Percentiles rank a stretch among this genome's conserved stretches.
Conservation (phyloP, 2,888 invertebrate genomes). For the Amiota minor region DNA sequence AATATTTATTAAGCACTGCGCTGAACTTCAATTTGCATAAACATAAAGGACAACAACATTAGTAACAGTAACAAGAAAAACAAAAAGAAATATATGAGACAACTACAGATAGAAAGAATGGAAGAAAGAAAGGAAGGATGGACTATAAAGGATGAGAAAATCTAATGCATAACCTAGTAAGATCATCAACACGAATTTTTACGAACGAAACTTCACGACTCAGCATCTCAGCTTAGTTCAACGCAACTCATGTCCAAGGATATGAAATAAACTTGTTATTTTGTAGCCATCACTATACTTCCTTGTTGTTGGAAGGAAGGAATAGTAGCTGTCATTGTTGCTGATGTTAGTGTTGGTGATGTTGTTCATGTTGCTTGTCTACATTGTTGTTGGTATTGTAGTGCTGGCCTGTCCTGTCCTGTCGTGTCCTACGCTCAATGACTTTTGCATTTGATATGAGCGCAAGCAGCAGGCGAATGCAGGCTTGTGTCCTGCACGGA, state of each 20-base stretch:
- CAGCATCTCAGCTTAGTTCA: background rate
- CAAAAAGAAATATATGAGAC: slow-evolving; percentile 6
- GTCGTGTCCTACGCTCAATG: slow-evolving; percentile 59
- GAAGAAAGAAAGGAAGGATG: slow-evolving; percentile 35
- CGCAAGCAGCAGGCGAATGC: background rate
- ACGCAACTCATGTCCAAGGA: slow-evolving; percentile 62
- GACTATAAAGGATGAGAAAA: slow-evolving; percentile 48
- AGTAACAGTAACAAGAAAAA: slow-evolving; percentile 23
- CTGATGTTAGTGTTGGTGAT: slow-evolving; percentile 23
- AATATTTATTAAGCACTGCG: slow-evolving; percentile 62
- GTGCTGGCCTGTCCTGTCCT: slow-evolving; percentile 17
- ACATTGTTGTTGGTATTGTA: slow-evolving; percentile 10
- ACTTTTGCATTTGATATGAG: slow-evolving; percentile 68
- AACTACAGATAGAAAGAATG: slow-evolving; percentile 43
- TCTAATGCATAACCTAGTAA: slow-evolving; percentile 68
- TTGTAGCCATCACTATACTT: slow-evolving; percentile 47
- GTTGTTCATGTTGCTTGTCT: slow-evolving; percentile 19
- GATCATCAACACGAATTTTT: slow-evolving; percentile 69
- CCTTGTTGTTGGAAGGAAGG: too few relatives aligned
- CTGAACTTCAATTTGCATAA: slow-evolving; percentile 66
- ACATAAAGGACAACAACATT: slow-evolving; percentile 58
- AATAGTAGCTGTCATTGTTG: slow-evolving; percentile 15
- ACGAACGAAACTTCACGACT: slow-evolving; percentile 48
- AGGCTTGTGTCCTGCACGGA: too few relatives aligned
- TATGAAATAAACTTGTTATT: slow-evolving; percentile 64